Conservation (phyloP, 2,888 invertebrate genomes). For the Metacarcinus magister region DNA sequence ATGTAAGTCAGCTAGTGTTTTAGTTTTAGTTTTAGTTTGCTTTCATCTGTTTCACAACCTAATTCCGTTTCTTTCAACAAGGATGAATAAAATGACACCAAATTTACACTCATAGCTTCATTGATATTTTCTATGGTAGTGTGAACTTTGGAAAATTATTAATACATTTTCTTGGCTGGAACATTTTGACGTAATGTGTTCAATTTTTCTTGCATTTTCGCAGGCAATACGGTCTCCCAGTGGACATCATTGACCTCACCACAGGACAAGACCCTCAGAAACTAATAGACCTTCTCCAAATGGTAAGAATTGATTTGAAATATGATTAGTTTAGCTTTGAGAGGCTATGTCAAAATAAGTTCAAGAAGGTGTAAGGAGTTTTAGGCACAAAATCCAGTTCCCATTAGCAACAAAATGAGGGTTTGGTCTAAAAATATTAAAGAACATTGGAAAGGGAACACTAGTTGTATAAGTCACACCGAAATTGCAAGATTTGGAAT, state of each 20-base stretch:
- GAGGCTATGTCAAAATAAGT: neutral
- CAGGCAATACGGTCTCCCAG: slow-evolving; percentile 77
- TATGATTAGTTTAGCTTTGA: neutral
- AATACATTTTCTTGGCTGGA: too few species aligned
- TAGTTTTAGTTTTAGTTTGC: neutral
- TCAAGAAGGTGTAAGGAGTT: neutral
- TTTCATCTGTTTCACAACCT: too few species aligned
- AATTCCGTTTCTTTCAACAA: too few species aligned
- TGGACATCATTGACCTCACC: slow-evolving; percentile 75
- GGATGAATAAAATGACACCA: too few species aligned
- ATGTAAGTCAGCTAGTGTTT: slow-evolving; percentile 64
- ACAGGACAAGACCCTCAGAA: slow-evolving; percentile 77
- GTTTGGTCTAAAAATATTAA: too few species aligned
- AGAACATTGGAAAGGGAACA: too few species aligned
- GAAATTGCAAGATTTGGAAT: too few species aligned
- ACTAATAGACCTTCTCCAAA: slow-evolving; percentile 74
- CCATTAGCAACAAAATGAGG: too few species aligned
- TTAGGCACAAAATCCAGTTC: too few species aligned
- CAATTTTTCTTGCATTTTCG: neutral
- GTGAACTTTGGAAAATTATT: neutral
- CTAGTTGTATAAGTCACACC: too few species aligned
- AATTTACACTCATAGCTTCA: too few species aligned
- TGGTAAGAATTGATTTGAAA: slow-evolving; percentile 59
- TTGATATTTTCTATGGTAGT: neutral
- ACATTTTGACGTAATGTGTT: neutral